Evolutionary conservation across 2,888 invertebrate genomes (phyloP), one percentile per base, ranked within the genome.

Genomic region (Drosophila setosimentum): DNA sequence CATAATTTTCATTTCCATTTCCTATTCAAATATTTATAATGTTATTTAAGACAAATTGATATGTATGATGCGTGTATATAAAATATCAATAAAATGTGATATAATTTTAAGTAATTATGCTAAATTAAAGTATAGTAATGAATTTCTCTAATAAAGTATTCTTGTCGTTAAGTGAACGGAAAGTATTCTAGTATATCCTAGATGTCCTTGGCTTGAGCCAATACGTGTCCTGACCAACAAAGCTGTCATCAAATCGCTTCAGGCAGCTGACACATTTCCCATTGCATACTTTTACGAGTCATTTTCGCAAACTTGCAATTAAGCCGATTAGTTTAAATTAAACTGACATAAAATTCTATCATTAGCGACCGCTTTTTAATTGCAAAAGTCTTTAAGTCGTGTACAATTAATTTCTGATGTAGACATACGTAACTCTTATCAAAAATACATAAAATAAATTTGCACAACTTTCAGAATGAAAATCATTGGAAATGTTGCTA

Each of bases 401-500:
- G 37, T 53, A 27, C 13, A 58, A 57, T 45, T 35, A 1, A 35
- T 37, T 58, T 49, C n/a, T 16, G 21, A 37, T 50, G 13, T 58
- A 16, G 30, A 13, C 16, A 29, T 8, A 40, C 18, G n/a, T n/a
- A n/a, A n/a, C 13, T n/a, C 29, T 55, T 32, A 58, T 64, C 18
- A n/a, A 42, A 59, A 58, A 59, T 59, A n/a, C 24, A 33, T n/a
- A 32, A 29, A 51, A 45, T 33, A 10, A 40, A 49, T 49, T 37
- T 50, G 49, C 42, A 35, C 21, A 58, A 33, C 53, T 60, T 68
- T 35, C 59, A 65, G 61, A 35, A 40, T 33, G 42, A 40, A 37
- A 35, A 53, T n/a, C 37, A 64, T 65, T 63, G 49, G 16, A 61
- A 37, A 60, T 48, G 24, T 45, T 53, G 40, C 40, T 24, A 51